Base-by-base conservation (phyloP, 2,888 invertebrate genomes). In the Syrista parreyssii region DNA sequence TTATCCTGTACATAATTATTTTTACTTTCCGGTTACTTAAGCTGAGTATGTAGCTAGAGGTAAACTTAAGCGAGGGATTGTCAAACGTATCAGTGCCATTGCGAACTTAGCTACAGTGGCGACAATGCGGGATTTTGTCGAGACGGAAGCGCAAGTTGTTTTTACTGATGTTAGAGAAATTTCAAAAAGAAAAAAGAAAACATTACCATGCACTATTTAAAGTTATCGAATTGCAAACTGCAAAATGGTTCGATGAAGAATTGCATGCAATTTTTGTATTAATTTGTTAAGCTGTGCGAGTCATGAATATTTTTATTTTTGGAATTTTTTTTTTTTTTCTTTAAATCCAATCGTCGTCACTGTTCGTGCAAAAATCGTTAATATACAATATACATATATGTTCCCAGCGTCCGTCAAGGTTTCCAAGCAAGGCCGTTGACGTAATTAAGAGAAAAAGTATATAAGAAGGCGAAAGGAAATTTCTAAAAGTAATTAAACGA, bases 141-240 rank as follows among this genome's bases (percentile, higher is more conserved):
- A 76, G 73, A 33, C 36, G 11, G 11, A 33, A 76, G 73, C 73
- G 55, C n/a, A 79, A 75, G 71, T 79, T 79, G 75, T 79, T 79
- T 80, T 79, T 77, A 35, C 75, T 76, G 55, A 33, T 75, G 73
- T n/a, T 40, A 40, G 15, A 23, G 15, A 40, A 15, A 15, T 40
- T 15, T 40, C 4, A 6, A 40, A 40, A 40, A 40, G 11, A 35
- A 35, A 40, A 40, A 40, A 6, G 11, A 11, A 35, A 35, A 11
- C 9, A 6, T 12, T 36, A 12, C 6, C 23, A 9, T 9, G 23
- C 23, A 55, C 23, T 23, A 23, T 9, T 23, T 23, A 9, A 55
- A 6, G 55, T 55, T 71, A 75, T 75, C 34, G 68, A 75, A 75
- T 73, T 36, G 68, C 23, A 23, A 55, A 23, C 55, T 9, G 23